A percentile compares a stretch with the other conserved stretches of the same genome.
Conservation (phyloP, 2,888 invertebrate genomes). For the Stratiomys singularior region DNA sequence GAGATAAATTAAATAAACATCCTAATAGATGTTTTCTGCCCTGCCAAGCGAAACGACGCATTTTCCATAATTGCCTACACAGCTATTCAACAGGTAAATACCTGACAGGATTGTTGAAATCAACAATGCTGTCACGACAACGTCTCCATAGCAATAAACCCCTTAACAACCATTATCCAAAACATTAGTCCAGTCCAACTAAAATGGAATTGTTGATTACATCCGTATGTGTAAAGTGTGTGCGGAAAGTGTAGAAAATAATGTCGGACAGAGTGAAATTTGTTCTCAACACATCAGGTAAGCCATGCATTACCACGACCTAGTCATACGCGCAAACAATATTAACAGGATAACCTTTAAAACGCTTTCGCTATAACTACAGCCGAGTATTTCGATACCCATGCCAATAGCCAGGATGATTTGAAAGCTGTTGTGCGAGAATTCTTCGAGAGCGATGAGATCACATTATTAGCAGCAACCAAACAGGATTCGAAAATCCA, state of each 20-base stretch:
- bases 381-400: conserved; percentile 26
- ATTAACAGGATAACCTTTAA: background rate
- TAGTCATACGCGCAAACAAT: background rate
- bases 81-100: too few relatives aligned
- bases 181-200: background rate
- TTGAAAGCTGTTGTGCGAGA: conserved; percentile 59
- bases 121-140: background rate
- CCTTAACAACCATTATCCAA: conserved; percentile 3
- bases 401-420: conserved; percentile 18
- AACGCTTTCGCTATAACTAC: background rate
- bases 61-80: too few relatives aligned
- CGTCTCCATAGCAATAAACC: background rate
- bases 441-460: conserved; percentile 67
- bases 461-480: conserved; percentile 65
- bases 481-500: conserved; percentile 64
- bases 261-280: conserved; percentile 61
- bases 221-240: background rate
- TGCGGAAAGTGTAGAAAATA: background rate
- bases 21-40: too few relatives aligned
- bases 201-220: background rate
- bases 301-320: conserved; percentile 51
- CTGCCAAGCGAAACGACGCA: too few relatives aligned
- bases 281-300: conserved; percentile 65
- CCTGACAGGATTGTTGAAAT: too few relatives aligned
- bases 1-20: too few relatives aligned